Conservation (phyloP, 2,797 vertebrate species). For the Pygocentrus nattereri region DNA sequence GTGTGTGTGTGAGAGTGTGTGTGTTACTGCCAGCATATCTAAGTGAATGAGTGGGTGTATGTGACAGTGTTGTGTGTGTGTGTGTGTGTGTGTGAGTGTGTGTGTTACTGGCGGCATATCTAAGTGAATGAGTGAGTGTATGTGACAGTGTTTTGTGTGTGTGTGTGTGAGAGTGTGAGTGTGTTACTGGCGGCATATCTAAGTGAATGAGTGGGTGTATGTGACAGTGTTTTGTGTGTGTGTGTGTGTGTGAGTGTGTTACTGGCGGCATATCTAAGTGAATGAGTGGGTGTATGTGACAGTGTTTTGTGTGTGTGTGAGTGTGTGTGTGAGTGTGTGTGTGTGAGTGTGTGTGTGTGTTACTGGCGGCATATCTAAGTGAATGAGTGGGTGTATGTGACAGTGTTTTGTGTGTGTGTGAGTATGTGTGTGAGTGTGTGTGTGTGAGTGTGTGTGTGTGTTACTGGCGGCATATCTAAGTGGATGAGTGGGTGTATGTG, state of each 20-base stretch:
- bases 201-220: conserved; percentile 18
- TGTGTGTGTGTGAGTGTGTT: conserved; percentile 21
- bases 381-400: conserved; percentile 46
- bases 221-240: no score
- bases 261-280: conserved; percentile 41
- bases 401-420: conserved; percentile 39
- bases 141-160: conserved; percentile 43
- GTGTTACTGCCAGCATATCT: no score
- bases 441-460: conserved; percentile 25
- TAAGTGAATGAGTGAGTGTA: conserved; percentile 46
- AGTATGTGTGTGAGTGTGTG: conserved; percentile 12
- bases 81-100: no score
- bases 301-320: conserved; percentile 39
- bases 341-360: conserved; percentile 24
- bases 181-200: no score
- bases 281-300: conserved; percentile 44
- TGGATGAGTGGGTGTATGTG: conserved; percentile 47
- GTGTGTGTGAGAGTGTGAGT: conserved; percentile 9
- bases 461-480: conserved; percentile 35
- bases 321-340: conserved; percentile 16
- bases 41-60: conserved; percentile 18
- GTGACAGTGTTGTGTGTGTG: conserved; percentile 21
- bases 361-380: conserved; percentile 39
- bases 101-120: conserved; percentile 35
- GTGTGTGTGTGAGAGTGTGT: conserved; percentile 6